Base-by-base conservation (phyloP, 2,888 invertebrate genomes). In the Salpingus planirostris region DNA sequence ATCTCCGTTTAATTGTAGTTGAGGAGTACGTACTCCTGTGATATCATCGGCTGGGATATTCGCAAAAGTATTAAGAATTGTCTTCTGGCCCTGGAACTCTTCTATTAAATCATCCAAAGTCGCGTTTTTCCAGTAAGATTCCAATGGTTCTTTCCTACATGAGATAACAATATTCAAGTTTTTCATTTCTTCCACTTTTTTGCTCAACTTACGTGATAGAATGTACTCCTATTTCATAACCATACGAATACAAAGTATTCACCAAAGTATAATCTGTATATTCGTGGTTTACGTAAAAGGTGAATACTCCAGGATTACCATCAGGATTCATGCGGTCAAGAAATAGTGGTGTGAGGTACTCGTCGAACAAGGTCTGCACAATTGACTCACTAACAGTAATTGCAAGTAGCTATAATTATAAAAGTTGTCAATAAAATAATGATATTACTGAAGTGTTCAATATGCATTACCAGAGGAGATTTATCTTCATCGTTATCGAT, bases 241-340 rank as follows among this genome's bases (percentile, higher is more conserved):
- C 76, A 5, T 60, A 50, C 25, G 64, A 52, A 43, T 74, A 74
- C 1, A 83, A 63, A 29, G 74, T 68, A 47, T 79, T 74, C 2
- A 80, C 68, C 35, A 50, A 44, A n/a, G 64, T 59, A 36, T 63
- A 63, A 35, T 60, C 74, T 1, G 79, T 80, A 55, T 82, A 84
- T 41, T 81, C 78, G 48, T 86, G 84, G 21, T 73, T 77, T 15
- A 83, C 67, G 56, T 74, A 86, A 60, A 80, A 80, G 0, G 84
- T 84, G 23, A 71, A 71, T 0, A 74, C 69, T 1, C 72, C 70
- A 0, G 69, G 68, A 36, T 78, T 79, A 2, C 70, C 70, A 54
- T 85, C 79, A 0, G 73, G 76, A 60, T 85, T 86, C 2, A 25
- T 50, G 1, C 78, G 61, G 8, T 59, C 54, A 31, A 61, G 66